Conservation (phyloP, 2,113 vertebrate species). For the Lota lota region DNA sequence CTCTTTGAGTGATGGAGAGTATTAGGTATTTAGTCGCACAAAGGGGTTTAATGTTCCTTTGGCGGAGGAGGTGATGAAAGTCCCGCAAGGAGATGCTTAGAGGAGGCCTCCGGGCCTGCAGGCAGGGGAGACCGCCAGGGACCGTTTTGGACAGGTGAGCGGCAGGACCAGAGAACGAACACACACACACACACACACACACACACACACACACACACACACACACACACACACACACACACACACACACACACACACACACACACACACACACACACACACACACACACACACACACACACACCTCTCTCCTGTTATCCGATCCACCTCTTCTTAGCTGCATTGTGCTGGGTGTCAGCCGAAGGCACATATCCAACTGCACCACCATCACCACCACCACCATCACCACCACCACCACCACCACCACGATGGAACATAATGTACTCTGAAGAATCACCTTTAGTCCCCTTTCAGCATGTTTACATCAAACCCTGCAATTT, state of each 20-base stretch:
- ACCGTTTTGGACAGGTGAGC: conserved; percentile 44
- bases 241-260: too few relatives aligned
- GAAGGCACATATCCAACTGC: conserved; percentile 17
- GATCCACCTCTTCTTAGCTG: conserved; percentile 35
- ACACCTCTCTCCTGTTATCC: conserved; percentile 45
- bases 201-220: too few relatives aligned
- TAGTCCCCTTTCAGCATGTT: too few relatives aligned
- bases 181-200: too few relatives aligned
- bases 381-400: not conserved
- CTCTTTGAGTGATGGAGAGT: conserved; percentile 46
- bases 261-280: too few relatives aligned
- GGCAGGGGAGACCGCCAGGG: conserved; percentile 10
- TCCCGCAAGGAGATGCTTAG: conserved; percentile 37
- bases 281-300: conserved; percentile 8
- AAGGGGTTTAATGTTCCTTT: conserved; percentile 61
- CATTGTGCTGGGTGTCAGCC: conserved; percentile 23
- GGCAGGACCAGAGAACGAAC: conserved; percentile 20
- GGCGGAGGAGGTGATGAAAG: conserved; percentile 53
- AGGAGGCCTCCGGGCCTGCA: conserved; percentile 18
- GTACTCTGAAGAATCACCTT: not conserved
- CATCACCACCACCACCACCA: too few relatives aligned
- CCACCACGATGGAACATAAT: not conserved
- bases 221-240: too few relatives aligned
- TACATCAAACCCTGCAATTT: too few relatives aligned
- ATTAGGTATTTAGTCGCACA: conserved; percentile 58